Evolutionary conservation across 1,140 invertebrate species (phyloP).

Genomic region (Drosophila parabipectinata): DNA sequence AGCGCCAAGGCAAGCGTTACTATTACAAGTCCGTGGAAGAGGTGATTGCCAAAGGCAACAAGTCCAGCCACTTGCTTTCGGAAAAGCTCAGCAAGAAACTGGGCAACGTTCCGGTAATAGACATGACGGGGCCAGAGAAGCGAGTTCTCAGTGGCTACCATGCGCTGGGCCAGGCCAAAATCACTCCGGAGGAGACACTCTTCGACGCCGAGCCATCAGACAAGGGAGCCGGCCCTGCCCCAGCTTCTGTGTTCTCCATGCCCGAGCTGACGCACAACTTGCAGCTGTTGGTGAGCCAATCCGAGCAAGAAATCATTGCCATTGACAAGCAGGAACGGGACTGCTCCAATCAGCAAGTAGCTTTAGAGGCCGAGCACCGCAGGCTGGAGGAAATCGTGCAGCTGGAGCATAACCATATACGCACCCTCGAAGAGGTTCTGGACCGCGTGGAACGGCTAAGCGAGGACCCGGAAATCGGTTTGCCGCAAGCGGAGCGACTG

Average conservation of each 20-base stretch:
- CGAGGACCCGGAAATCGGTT: constrained; percentile 86
- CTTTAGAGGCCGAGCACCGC: constrained; percentile 91
- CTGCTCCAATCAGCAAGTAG: constrained; percentile 91
- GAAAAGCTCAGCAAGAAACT: constrained; percentile 85
- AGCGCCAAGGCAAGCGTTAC: constrained; percentile 92
- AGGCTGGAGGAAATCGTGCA: constrained; percentile 89
- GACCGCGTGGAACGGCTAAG: constrained; percentile 89
- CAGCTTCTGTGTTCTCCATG: constrained; percentile 86
- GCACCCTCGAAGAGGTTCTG: constrained; percentile 90
- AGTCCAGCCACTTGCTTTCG: constrained; percentile 78
- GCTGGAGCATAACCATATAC: constrained; percentile 90
- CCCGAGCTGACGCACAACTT: constrained; percentile 97
- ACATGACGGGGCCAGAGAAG: constrained; percentile 98
- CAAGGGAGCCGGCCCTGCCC: constrained; percentile 85
- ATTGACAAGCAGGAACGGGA: constrained; percentile 92
- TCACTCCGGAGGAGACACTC: constrained; percentile 86
- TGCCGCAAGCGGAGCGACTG: constrained; percentile 89
- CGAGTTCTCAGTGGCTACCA: constrained; percentile 97
- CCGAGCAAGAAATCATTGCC: constrained; percentile 97
- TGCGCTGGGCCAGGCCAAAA: constrained; percentile 89
- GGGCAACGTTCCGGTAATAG: constrained; percentile 98
- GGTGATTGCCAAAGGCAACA: constrained; percentile 94
- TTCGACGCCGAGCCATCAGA: constrained; percentile 85
- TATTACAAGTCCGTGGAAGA: constrained; percentile 96
- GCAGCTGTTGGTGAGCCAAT: constrained; percentile 94